Evolutionary conservation across 1,140 invertebrate genomes (phyloP).

Genomic region (Micrasema longulum): DNA sequence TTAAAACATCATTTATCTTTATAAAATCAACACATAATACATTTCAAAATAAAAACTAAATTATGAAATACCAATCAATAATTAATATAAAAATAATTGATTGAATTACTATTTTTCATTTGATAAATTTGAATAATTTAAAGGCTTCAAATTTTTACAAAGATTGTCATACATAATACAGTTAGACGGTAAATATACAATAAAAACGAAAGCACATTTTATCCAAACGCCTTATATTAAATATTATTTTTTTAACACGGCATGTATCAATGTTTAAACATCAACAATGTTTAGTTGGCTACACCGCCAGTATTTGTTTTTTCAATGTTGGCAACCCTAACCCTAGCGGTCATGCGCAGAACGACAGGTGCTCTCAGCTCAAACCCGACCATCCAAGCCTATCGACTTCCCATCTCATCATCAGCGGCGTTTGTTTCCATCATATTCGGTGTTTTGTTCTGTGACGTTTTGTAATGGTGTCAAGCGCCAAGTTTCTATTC

Average conservation of each 20-base stretch:
- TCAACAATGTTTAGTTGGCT: not conserved
- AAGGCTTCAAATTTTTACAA: too few relatives aligned
- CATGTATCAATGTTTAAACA: too few relatives aligned
- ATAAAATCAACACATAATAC: too few relatives aligned
- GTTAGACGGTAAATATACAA: not conserved
- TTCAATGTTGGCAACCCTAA: conserved; percentile 23
- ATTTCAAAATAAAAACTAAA: too few relatives aligned
- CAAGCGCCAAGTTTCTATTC: conserved; percentile 10
- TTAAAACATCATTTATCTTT: too few relatives aligned
- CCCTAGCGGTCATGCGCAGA: conserved; percentile 35
- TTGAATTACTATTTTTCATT: too few relatives aligned
- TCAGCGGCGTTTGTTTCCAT: conserved; percentile 47
- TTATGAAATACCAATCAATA: too few relatives aligned
- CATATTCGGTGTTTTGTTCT: conserved; percentile 44
- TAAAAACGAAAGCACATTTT: not conserved
- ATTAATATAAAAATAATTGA: too few relatives aligned
- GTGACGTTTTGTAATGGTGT: conserved; percentile 45
- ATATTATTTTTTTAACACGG: not conserved
- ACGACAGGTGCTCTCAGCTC: conserved; percentile 42
- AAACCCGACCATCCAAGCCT: conserved; percentile 37
- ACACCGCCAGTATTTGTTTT: not conserved
- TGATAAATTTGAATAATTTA: too few relatives aligned
- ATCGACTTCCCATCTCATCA: conserved; percentile 39
- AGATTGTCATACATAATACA: too few relatives aligned
- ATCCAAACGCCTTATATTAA: too few relatives aligned